A percentile compares a stretch with the other conserved stretches of the same genome.
Conservation (phyloP, 2,113 vertebrate species). For the Micronycteris hirsuta region DNA sequence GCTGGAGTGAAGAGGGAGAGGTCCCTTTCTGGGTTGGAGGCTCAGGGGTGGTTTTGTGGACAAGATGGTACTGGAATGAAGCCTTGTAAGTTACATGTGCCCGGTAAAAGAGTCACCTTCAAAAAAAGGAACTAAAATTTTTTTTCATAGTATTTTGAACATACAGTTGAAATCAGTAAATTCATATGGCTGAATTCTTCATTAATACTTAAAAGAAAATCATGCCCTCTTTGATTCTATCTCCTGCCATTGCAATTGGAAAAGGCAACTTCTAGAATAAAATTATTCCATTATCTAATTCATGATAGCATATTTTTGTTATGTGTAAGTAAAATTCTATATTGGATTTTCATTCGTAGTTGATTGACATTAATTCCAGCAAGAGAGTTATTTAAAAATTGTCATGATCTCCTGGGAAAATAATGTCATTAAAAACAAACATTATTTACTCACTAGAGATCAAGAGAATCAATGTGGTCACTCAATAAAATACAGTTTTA, state of each 20-base stretch:
- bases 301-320: constrained; percentile 8
- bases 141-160: neutral
- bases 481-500: constrained; percentile 55
- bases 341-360: constrained; percentile 4
- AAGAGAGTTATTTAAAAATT: constrained; percentile 11
- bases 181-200: neutral
- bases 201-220: neutral
- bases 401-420: constrained; percentile 44
- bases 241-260: neutral
- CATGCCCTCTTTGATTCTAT: neutral
- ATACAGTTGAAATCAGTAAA: constrained; percentile 10
- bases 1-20: neutral
- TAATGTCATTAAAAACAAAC: constrained; percentile 57
- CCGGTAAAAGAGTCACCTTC: neutral
- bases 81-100: neutral
- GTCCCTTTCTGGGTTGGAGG: neutral
- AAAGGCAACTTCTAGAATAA: neutral
- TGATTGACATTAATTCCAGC: constrained; percentile 20
- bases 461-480: constrained; percentile 28
- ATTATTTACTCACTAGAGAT: constrained; percentile 58
- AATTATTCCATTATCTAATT: neutral
- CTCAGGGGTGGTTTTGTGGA: neutral
- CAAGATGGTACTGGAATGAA: neutral
- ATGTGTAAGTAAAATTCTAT: neutral
- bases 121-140: neutral